Percentiles rank a stretch among this genome's conserved stretches.
phyloP scores from a whole-genome alignment of 2,888 invertebrate species.

The Dryobota labecula region DNA sequence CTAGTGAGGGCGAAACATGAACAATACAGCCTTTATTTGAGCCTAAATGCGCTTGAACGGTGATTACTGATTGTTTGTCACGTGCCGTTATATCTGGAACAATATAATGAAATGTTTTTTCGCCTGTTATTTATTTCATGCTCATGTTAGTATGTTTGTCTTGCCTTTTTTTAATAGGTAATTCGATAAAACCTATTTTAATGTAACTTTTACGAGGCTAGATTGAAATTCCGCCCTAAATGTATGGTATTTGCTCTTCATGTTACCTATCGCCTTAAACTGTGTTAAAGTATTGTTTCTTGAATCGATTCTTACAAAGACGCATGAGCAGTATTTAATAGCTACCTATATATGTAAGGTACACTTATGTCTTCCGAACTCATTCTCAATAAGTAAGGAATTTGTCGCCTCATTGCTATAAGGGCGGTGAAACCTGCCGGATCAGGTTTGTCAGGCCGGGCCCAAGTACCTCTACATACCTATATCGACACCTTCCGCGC shows the following conservation, averaged over 20 bases:
- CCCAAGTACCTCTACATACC: not conserved
- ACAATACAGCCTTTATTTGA: slow-evolving; percentile 40
- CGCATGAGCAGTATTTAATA: not conserved
- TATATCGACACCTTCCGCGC: too few relatives aligned
- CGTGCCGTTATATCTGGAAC: not conserved
- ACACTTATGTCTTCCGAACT: slow-evolving; percentile 3
- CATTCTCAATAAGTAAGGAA: slow-evolving; percentile 28
- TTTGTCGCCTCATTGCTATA: slow-evolving; percentile 29
- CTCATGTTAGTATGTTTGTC: too few relatives aligned
- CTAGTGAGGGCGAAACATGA: slow-evolving; percentile 30
- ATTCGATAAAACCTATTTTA: not conserved
- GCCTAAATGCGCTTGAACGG: slow-evolving; percentile 32
- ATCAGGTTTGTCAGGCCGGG: slow-evolving; percentile 3
- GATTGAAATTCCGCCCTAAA: not conserved
- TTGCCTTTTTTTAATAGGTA: not conserved
- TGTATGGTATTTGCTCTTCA: not conserved
- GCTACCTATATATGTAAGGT: not conserved
- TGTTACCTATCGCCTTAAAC: not conserved
- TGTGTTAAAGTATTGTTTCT: not conserved
- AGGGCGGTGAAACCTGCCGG: not conserved
- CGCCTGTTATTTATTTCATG: too few relatives aligned
- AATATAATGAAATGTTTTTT: too few relatives aligned
- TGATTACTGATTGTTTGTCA: slow-evolving; percentile 37
- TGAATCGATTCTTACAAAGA: not conserved
- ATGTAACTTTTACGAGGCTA: too few relatives aligned